Evolutionary conservation across 2,888 invertebrate species (phyloP).

Genomic region (Tenthredo distinguenda): DNA sequence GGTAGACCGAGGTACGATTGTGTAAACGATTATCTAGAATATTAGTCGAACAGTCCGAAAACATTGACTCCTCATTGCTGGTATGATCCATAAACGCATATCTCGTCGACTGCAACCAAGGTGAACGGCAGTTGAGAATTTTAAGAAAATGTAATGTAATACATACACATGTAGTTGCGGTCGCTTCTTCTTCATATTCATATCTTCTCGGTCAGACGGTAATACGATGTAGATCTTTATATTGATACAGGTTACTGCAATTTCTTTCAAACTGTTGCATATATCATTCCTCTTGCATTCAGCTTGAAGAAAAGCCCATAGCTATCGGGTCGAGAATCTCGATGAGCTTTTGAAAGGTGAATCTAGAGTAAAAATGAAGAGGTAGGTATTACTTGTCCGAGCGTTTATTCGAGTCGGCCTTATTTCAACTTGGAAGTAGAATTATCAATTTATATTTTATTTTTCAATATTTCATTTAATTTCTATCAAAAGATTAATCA

Average conservation of each 20-base stretch:
- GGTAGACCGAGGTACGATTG: slow-evolving; percentile 70
- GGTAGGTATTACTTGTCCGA: too few species aligned
- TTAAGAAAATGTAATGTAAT: neutral
- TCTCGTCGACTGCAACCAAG: neutral
- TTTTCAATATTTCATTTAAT: neutral
- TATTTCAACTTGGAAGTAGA: neutral
- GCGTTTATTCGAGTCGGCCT: too few species aligned
- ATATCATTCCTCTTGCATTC: neutral
- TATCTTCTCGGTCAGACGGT: neutral
- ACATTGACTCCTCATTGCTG: neutral
- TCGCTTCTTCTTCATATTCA: neutral
- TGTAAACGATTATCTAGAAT: slow-evolving; percentile 61
- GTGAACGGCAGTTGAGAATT: neutral
- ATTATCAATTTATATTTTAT: neutral
- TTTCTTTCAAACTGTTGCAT: neutral
- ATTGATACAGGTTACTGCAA: neutral
- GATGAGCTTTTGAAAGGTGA: too few species aligned
- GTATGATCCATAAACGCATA: neutral
- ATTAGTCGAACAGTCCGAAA: slow-evolving; percentile 33
- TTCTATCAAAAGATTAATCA: neutral
- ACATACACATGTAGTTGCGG: neutral
- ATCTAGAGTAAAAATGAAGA: too few species aligned
- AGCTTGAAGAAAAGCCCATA: neutral
- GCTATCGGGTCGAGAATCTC: neutral
- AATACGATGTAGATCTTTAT: neutral